Evolutionary conservation across 2,797 vertebrate genomes (phyloP), one percentile per base, ranked within the genome.

Genomic region (Pogonophryne albipinna): DNA sequence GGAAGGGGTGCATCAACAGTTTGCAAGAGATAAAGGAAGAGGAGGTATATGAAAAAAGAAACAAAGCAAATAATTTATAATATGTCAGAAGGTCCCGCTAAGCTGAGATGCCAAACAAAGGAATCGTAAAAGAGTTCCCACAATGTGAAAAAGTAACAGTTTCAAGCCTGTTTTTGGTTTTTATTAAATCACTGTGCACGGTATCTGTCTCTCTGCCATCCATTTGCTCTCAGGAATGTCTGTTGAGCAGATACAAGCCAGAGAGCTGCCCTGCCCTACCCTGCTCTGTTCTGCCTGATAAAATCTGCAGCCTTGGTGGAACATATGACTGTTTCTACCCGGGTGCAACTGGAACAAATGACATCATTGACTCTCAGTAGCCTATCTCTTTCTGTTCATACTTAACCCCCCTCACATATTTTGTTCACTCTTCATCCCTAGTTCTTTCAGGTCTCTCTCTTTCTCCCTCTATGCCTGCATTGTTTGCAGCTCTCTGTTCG

Each of bases 291-390:
- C 85, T 91, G 85, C 89, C 84, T 91, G 91, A 91, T 93, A 92
- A 91, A 89, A 78, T 71, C 82, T 82, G 72, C 78, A 76, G 75
- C 81, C 81, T 76, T 63, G 73, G 82, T 88, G 90, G 92, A 93
- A 93, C 91, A 91, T 93, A 90, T 93, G 91, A 93, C 85, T 87
- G 83, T 83, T 68, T 87, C 87, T 85, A 82, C 83, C 90, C 83
- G 89, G 84, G 78, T 90, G 87, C 79, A 82, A 83, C 50, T 93
- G 93, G 94, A 95, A 94, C 85, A 93, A 92, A 94, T 95, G 87
- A 95, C 93, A 93, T 94, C 93, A 95, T 78, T 58, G 76, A 65
- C 84, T 88, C 70, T 23, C 41, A 65, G 87, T 92, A 38, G 34
- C 34, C 34, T 38, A 93, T 94, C 91, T 92, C 77, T 80, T 70